Percentiles rank a stretch among this genome's conserved stretches.
Evolutionary conservation across 2,797 vertebrate species (phyloP).

Genomic region (Megaceryle alcyon): DNA sequence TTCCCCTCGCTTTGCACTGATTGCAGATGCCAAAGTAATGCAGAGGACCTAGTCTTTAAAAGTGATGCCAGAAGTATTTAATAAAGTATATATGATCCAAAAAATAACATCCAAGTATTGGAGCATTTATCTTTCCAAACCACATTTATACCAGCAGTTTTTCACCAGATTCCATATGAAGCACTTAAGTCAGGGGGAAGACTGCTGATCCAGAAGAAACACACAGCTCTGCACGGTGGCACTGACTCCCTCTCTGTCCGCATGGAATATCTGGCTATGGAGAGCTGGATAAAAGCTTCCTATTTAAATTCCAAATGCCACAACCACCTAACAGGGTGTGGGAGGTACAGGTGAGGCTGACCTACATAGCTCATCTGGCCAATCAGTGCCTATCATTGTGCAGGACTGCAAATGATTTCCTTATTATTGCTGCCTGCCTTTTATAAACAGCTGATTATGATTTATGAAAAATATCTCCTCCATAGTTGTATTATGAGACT

Average conservation of each 20-base stretch:
- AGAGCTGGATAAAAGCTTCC: background rate
- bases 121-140: slow-evolving; percentile 35
- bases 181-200: background rate
- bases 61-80: background rate
- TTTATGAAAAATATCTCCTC: background rate
- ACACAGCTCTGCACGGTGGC: background rate
- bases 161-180: background rate
- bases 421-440: background rate
- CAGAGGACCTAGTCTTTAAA: background rate
- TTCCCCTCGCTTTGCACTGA: background rate
- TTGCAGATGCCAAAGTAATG: background rate
- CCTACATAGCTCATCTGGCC: background rate
- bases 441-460: background rate
- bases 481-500: background rate
- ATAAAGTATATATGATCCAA: background rate
- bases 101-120: background rate
- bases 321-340: background rate
- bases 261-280: background rate
- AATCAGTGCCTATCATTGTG: background rate
- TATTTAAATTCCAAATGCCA: background rate
- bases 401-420: background rate
- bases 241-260: background rate
- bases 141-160: background rate
- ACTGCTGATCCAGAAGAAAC: background rate
- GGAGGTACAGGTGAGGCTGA: background rate